Percentiles rank a stretch among this genome's conserved stretches.
phyloP scores from a whole-genome alignment of 2,113 vertebrate genomes.

The Scomber japonicus region DNA sequence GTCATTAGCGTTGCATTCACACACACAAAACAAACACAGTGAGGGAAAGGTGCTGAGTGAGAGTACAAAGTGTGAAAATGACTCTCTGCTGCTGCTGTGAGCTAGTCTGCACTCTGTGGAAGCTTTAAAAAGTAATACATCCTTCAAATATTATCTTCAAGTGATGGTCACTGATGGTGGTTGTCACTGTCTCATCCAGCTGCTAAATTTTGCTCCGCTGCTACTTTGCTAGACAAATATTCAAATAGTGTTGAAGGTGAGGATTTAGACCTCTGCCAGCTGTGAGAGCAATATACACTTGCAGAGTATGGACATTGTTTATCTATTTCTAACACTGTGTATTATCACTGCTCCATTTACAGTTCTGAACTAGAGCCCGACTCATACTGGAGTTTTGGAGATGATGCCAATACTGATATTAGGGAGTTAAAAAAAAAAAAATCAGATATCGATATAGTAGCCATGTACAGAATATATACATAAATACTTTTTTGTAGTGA shows the following conservation, averaged over 20 bases:
- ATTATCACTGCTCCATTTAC: neutral
- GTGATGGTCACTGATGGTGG: neutral
- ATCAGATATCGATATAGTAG: too few relatives aligned
- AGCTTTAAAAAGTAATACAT: neutral
- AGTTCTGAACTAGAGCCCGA: neutral
- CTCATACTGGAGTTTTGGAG: too few relatives aligned
- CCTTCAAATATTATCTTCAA: constrained; percentile 5
- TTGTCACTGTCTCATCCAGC: neutral
- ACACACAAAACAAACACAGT: constrained; percentile 4
- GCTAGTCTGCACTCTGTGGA: neutral
- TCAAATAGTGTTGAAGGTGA: constrained; percentile 21
- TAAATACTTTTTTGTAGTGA: too few relatives aligned
- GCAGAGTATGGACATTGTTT: neutral
- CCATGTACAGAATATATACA: too few relatives aligned
- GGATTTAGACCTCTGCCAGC: neutral
- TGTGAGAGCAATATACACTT: neutral
- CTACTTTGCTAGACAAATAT: constrained; percentile 25
- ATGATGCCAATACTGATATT: too few relatives aligned
- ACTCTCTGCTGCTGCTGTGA: neutral
- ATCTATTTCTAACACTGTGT: neutral
- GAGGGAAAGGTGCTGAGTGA: neutral
- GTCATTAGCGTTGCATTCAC: constrained; percentile 32
- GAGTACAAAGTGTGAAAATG: constrained; percentile 1
- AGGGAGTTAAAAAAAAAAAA: too few relatives aligned
- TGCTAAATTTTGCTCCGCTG: neutral